Evolutionary conservation across 2,113 vertebrate species (phyloP), one percentile per base, ranked within the genome.

Genomic region (Proterorhinus semilunaris): DNA sequence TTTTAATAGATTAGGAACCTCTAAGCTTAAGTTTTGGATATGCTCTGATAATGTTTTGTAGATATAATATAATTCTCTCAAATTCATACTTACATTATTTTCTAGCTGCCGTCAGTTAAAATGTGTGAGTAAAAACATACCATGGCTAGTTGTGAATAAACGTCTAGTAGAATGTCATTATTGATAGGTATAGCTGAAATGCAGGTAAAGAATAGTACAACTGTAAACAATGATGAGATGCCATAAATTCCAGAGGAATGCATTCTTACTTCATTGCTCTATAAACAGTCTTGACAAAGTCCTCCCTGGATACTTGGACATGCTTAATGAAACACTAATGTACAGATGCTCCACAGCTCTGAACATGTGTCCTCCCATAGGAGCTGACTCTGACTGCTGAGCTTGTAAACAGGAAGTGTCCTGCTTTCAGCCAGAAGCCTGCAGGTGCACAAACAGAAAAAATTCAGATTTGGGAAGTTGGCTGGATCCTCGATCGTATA

Each of bases 391-490:
- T 76, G 74, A 73, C 62, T 76, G 59, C 76, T 54, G 45, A 66
- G 69, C 76, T 82, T 73, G 73, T 87, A 86, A 89, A 91, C 88
- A 89, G 83, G 82, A 87, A 87, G 74, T 71, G 43, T 74, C 62
- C 36, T 75, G 68, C 66, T 76, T 74, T 80, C 50, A 82, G 58
- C 74, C 80, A 43, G 13, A 68, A 69, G 63, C 54, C 74, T 77
- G 78, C 74, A 80, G 77, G 80, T 80, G 64, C 70, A 13, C 58
- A 21, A 61, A 66, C 11, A 70, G 17, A 55, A 51, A 76, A 65
- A 72, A 72, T 54, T 16, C 62, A 52, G 44, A 64, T 61, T 78
- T 70, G 27, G 65, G 9, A 64, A 9, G 49, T 44, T 75, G 70
- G 49, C 50, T 66, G 45, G 72, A 66, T 59, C 36, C 54, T 11